These are phyloP conservation scores for Amphimallon solstitiale DNA, from an alignment of 2,888 invertebrate genomes.

Conservation along the genomic window DNA sequence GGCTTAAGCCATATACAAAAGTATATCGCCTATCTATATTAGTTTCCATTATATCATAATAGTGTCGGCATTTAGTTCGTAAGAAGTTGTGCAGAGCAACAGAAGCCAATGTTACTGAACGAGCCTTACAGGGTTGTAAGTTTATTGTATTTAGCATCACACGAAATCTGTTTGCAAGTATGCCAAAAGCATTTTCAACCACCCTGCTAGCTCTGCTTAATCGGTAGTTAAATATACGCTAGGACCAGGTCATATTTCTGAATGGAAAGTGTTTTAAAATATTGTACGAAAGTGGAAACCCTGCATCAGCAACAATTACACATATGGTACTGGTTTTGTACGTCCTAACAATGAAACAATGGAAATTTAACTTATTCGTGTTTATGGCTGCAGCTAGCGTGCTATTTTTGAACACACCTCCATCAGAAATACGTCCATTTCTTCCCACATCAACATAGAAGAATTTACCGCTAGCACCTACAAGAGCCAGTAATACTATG, in stretches of 20 bases:
- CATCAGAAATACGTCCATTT: conserved; percentile 48
- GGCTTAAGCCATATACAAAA: conserved; percentile 4
- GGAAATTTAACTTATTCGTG: conserved; percentile 42
- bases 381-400: no score
- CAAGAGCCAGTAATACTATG: conserved; percentile 42
- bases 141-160: conserved; percentile 38
- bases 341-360: conserved; percentile 39
- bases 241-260: conserved; percentile 44
- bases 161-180: conserved; percentile 40
- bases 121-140: not conserved
- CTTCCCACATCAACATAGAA: conserved; percentile 37
- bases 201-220: conserved; percentile 41
- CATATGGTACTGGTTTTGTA: conserved; percentile 17
- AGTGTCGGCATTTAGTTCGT: not conserved
- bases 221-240: conserved; percentile 51
- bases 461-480: conserved; percentile 42
- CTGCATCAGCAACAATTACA: conserved; percentile 47
- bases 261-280: conserved; percentile 50
- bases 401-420: conserved; percentile 45
- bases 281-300: conserved; percentile 48
- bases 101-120: not conserved
- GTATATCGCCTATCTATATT: conserved; percentile 8
- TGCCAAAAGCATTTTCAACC: no score
- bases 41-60: not conserved
- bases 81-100: conserved; percentile 5